Evolutionary conservation across 2,888 invertebrate genomes (phyloP), one percentile per base, ranked within the genome.

Genomic region (Nemurella pictetii): DNA sequence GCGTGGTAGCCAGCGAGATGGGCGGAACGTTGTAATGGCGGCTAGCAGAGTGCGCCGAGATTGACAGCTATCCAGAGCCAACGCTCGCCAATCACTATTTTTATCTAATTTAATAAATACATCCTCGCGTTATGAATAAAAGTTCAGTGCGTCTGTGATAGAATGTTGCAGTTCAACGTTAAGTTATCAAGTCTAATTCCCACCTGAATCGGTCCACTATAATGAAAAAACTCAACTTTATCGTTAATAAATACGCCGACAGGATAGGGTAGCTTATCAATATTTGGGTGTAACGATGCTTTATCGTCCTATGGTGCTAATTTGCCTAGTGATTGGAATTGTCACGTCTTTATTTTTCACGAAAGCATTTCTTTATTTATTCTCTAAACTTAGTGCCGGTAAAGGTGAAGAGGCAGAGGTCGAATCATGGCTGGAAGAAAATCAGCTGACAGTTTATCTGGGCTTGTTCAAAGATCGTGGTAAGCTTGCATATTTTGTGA

Each of bases 371-470:
- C 28, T 87, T 30, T 85, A 85, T 36, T 85, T 87, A 27, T 86
- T 87, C 29, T 85, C 85, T 84, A 84, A 87, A 85, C 28, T 35
- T 32, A 83, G 82, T 28, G 28, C 84, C 20, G 84, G 74, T 26
- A 29, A 73, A 72, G 93, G 93, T 88, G 93, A 93, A 87, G 90
- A 91, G 87, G 92, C 91, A 74, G 93, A 94, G 90, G 94, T 95
- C 85, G 94, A 95, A 88, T 92, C 93, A 89, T 96, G 96, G 96
- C 91, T 96, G 87, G 93, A 94, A 85, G 94, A 95, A 89, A 95
- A 95, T 89, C 93, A 94, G 87, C 92, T 96, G 86, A 92, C 93
- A 36, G 92, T 94, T 87, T 95, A 94, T 89, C 94, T 94, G 88
- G 92, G 94, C 87, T 90, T 95, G 35, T 96, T 96, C 90, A 92